phyloP scores from a whole-genome alignment of 2,888 invertebrate genomes.

The Norana najaformis region DNA sequence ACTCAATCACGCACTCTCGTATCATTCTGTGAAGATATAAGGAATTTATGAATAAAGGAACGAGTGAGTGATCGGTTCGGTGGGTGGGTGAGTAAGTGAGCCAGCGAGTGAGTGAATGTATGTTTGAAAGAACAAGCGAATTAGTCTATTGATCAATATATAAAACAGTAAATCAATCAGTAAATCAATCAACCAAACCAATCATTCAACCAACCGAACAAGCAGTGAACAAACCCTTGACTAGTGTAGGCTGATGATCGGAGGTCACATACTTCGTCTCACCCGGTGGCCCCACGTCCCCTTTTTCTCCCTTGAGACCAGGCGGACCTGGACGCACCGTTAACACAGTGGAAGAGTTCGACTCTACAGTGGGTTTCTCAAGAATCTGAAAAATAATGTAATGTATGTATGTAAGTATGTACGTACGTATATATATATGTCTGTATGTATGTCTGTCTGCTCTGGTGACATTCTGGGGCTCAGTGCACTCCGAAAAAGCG shows the following conservation, averaged over 20 bases:
- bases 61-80: not conserved
- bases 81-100: not conserved
- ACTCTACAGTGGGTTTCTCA: not conserved
- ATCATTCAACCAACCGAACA: not conserved
- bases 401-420: not conserved
- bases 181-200: not conserved
- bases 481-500: no score
- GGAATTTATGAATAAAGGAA: not conserved
- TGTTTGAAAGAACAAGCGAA: no score
- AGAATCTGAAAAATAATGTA: not conserved
- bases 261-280: not conserved
- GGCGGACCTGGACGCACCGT: not conserved
- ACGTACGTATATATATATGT: not conserved
- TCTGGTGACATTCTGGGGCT: no score
- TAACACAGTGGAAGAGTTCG: not conserved
- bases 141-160: no score
- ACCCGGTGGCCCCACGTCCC: not conserved
- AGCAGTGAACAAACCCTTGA: not conserved
- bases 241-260: not conserved
- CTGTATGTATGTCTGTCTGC: not conserved
- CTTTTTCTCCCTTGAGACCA: slow-evolving; percentile 17
- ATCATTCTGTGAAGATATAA: not conserved
- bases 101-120: no score
- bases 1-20: not conserved
- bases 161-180: not conserved